Evolutionary conservation across 2,888 invertebrate species (phyloP), one percentile per base, ranked within the genome.

Genomic region (Idaea straminata): DNA sequence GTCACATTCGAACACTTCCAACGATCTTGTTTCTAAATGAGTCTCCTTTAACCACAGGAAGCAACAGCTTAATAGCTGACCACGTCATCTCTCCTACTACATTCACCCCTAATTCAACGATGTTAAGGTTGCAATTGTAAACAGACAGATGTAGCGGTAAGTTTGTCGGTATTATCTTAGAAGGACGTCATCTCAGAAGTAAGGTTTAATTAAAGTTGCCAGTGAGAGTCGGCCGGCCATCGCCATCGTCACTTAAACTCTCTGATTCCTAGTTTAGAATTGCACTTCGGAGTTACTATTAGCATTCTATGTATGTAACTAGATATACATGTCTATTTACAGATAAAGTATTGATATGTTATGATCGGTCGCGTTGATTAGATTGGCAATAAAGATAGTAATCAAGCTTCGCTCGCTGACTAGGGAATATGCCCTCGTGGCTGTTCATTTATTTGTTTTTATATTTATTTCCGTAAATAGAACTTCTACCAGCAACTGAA

Each of bases 191-290:
- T 87, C 87, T 87, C 83, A 79, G 82, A 87, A 88, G 88, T 89
- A 88, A 83, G 84, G 84, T 87, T 89, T 89, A 89, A 89, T 89
- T 89, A 89, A 89, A 89, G 85, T 88, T 86, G 84, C 78, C 81
- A 82, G 81, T 74, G 80, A 76, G 80, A 79, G 81, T 77, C 82
- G 79, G 79, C 72, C 80, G 25, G 25, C 25, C 25, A 25, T 25
- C 25, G 25, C 25, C 25, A 25, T 25, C 25, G 83, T 76, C 85
- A 79, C 84, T 83, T 83, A 78, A 81, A 83, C 76, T 80, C 82
- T 78, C 79, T 82, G 85, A 86, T 83, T 84, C 70, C 83, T 80
- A 81, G 83, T 83, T 82, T 77, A 72, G 77, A 76, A 83, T 82
- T 83, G 83, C 84, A 86, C 77, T 86, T 85, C 71, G 72, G 63